Percentiles rank a stretch among this genome's conserved stretches.
Conservation (phyloP, 1,140 invertebrate genomes). For the Harpegnathos saltator region DNA sequence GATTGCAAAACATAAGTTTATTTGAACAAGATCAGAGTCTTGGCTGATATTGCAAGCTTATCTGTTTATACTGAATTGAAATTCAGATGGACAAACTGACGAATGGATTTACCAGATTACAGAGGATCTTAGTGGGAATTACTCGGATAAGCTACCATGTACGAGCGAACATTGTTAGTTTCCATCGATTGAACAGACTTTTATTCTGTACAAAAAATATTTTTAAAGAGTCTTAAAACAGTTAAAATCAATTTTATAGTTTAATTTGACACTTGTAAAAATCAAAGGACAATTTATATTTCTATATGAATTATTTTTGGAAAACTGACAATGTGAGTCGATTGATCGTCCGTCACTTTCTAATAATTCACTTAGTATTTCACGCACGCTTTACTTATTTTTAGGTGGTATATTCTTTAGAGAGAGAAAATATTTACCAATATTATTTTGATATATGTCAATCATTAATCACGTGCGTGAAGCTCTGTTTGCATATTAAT, state of each 20-base stretch:
- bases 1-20: not conserved
- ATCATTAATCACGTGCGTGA: no score
- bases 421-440: no score
- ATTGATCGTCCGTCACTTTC: no score
- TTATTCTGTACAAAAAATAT: not conserved
- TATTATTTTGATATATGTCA: no score
- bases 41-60: constrained; percentile 2
- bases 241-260: not conserved
- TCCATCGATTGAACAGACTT: not conserved
- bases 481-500: not conserved
- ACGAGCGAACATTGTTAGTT: not conserved
- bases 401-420: no score
- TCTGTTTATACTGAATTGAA: constrained; percentile 5
- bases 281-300: no score
- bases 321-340: no score
- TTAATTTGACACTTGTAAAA: no score
- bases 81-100: not conserved
- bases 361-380: no score
- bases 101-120: not conserved
- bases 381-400: no score
- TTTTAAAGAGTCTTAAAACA: not conserved
- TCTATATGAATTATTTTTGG: no score
- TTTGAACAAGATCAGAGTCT: not conserved
- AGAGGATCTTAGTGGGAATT: not conserved
- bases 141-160: not conserved